Conservation (phyloP, 2,113 vertebrate species). For the Herpetotheres cachinnans region DNA sequence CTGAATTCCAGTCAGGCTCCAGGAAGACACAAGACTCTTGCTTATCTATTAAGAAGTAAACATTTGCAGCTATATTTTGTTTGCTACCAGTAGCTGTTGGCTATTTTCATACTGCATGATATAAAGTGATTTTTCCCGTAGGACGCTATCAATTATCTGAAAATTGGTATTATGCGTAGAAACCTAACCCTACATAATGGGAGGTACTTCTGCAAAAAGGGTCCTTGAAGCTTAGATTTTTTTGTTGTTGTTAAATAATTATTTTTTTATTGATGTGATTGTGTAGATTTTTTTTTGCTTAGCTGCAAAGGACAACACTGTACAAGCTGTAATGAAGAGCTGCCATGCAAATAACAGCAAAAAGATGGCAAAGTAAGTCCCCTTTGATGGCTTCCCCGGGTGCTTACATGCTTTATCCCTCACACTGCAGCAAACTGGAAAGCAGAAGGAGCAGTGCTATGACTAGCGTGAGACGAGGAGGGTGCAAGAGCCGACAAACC, state of each 20-base stretch:
- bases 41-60: constrained; percentile 33
- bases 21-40: constrained; percentile 17
- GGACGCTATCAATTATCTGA: neutral
- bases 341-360: neutral
- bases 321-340: neutral
- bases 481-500: neutral
- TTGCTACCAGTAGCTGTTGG: neutral
- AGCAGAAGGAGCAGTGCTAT: neutral
- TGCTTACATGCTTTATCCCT: neutral
- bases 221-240: neutral
- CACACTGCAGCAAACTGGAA: neutral
- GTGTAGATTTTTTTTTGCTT: neutral
- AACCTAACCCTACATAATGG: neutral
- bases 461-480: neutral
- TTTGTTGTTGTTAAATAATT: neutral
- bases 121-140: neutral
- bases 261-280: fast-evolving
- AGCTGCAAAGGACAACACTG: neutral
- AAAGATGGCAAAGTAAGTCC: neutral
- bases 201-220: neutral
- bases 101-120: neutral
- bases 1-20: neutral
- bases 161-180: neutral
- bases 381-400: neutral
- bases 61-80: neutral